Evolutionary conservation across 2,888 invertebrate species (phyloP), one percentile per base, ranked within the genome.

Genomic region (Arctia plantaginis): DNA sequence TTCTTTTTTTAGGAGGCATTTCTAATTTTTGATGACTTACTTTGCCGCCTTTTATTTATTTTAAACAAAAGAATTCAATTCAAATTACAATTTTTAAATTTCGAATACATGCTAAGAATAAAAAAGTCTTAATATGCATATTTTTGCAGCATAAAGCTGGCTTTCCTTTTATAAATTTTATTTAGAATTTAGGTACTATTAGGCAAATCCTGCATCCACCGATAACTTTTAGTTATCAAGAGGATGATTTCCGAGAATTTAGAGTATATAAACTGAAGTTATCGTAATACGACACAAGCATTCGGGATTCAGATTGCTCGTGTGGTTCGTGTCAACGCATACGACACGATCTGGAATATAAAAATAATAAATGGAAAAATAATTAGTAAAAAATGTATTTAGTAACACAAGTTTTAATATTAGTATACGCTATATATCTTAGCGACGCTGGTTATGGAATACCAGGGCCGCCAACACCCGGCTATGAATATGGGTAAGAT

Each of bases 371-470:
- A 88, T 91, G 88, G 88, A 84, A 87, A 81, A 77, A 80, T 81
- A 33, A 75, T 76, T 73, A 75, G 76, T 23, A 73, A 51, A 90
- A 87, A 80, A 92, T 91, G 90, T 84, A 87, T 89, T 88, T 89
- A 81, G 77, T 90, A 80, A 82, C 87, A 77, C 87, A 89, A 78
- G 82, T 82, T 55, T 88, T 93, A 78, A 85, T 93, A 82, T 87
- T 94, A 74, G 77, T 92, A 51, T 87, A 88, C 78, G 89, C 85
- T 76, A 84, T 90, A 76, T 90, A 87, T 83, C 51, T 91, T 51
- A 88, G 88, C 79, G 87, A 91, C 69, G 92, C 92, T 81, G 92
- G 91, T 64, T 94, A 94, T 86, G 91, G 91, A 18, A 73, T 77
- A 65, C 70, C 82, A 67, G 81, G 77, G 66, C 62, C 75, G 47